Base-by-base conservation (phyloP, 2,888 invertebrate species). In the Caradrina clavipalpis region DNA sequence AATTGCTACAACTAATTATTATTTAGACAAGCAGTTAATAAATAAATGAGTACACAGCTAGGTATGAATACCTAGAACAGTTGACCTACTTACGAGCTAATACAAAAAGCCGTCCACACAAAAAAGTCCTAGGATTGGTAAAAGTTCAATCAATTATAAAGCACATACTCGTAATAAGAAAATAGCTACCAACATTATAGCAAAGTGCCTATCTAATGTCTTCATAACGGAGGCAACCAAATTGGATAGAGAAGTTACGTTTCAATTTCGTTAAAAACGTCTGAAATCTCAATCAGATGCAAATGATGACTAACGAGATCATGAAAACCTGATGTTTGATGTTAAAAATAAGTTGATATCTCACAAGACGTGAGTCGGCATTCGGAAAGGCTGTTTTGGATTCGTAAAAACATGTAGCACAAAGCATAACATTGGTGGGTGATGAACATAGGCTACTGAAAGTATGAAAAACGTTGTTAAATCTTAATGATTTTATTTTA, bases 261-360 rank as follows among this genome's bases (percentile, higher is more conserved):
- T 26, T n/a, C 53, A 76, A 58, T 63, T 39, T 76, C 47, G 51
- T 64, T 61, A 58, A 69, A 62, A 69, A 60, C 31, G 22, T 56
- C 54, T 51, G 56, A 54, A 63, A 62, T 63, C 50, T 76, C 53
- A 60, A 62, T 61, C 53, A 26, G 35, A 61, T 68, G 69, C 47
- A 72, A 73, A 73, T 72, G 51, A 72, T 78, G 60, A 73, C 47
- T 47, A 72, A 73, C 51, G 73, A 56, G 56, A 55, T 56, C 45
- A 26, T 26, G 26, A 54, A 45, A 71, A 78, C 22, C 50, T 26
- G 60, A 76, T 50, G 45, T 53, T 70, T 22, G 0, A n/a, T 47
- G 22, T 42, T 57, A 53, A 73, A 76, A 62, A 54, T 49, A 61
- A 42, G 53, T 49, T 39, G n/a, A 31, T 49, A 21, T n/a, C 45